Evolutionary conservation across 2,113 vertebrate species (phyloP).

Genomic region (Himantopus leucocephalus): DNA sequence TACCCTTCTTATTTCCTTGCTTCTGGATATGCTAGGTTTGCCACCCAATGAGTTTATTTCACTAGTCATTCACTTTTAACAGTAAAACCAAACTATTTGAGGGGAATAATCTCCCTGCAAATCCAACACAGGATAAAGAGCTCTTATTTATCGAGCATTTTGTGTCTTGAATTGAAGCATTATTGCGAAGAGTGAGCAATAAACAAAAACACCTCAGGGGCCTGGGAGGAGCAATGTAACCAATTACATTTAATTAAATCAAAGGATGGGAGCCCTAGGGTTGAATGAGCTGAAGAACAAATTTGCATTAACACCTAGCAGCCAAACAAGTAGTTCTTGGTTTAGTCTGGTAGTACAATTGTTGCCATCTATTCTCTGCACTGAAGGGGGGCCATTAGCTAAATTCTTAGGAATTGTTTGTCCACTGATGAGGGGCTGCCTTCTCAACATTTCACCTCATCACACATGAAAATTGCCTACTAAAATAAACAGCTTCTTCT

Average conservation of each 20-base stretch:
- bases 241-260: constrained; percentile 98
- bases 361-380: constrained; percentile 79
- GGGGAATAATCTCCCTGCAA: constrained; percentile 78
- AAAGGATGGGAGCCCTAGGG: constrained; percentile 87
- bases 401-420: constrained; percentile 84
- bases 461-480: constrained; percentile 74
- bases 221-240: constrained; percentile 85
- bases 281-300: constrained; percentile 82
- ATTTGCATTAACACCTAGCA: constrained; percentile 88
- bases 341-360: constrained; percentile 79
- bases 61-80: constrained; percentile 81
- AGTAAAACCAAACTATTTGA: constrained; percentile 80
- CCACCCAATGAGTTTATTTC: constrained; percentile 81
- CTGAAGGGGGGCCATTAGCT: constrained; percentile 86
- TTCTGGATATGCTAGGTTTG: constrained; percentile 72
- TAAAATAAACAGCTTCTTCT: constrained; percentile 80
- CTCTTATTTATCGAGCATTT: constrained; percentile 80
- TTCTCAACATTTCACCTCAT: constrained; percentile 77
- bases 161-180: constrained; percentile 83
- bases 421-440: constrained; percentile 77
- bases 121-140: constrained; percentile 74
- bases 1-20: constrained; percentile 73
- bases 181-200: constrained; percentile 81
- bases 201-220: constrained; percentile 88
- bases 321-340: constrained; percentile 78